Evolutionary conservation across 2,888 invertebrate genomes (phyloP), one percentile per base, ranked within the genome.

Genomic region (Hydriomena furcata): DNA sequence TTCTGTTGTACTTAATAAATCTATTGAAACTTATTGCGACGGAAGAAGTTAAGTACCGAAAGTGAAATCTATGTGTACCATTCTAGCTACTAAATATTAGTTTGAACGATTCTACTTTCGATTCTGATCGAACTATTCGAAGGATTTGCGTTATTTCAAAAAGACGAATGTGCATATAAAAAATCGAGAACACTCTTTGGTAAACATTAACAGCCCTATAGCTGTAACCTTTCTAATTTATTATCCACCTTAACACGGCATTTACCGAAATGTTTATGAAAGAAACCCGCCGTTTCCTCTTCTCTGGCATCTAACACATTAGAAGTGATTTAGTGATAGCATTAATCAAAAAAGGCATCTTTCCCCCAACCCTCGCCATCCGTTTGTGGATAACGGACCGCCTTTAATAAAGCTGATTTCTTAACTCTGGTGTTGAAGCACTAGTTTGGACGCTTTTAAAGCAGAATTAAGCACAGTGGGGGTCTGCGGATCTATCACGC

Each of bases 291-390:
- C 53, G 61, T 65, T 73, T 66, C 65, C 66, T 65, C 66, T 60
- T 35, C 53, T 40, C 49, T 43, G 71, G 63, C 66, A 56, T 63
- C 61, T 63, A 63, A 55, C 65, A 69, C 75, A 73, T 77, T 76
- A 74, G 65, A 53, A 30, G 66, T 80, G 83, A 80, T 82, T 79
- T 80, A 82, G 68, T 69, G 73, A 71, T 68, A 61, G 61, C 73
- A 80, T 83, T 77, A 72, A 79, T 82, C 79, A 82, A 70, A 73
- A 66, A 62, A 66, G 57, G 59, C 57, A 61, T 61, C 65, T 69
- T 52, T 55, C 37, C 49, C 47, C 37, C 27, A 48, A 41, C 28
- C 36, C 23, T 45, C 11, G 20, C 51, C 51, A 44, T 52, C 40
- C 58, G 32, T 52, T 63, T 56, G 49, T 52, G 58, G 58, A 52